Percentiles rank a stretch among this genome's conserved stretches.
phyloP scores from a whole-genome alignment of 2,888 invertebrate genomes.

The Scaptomyza polygonia region DNA sequence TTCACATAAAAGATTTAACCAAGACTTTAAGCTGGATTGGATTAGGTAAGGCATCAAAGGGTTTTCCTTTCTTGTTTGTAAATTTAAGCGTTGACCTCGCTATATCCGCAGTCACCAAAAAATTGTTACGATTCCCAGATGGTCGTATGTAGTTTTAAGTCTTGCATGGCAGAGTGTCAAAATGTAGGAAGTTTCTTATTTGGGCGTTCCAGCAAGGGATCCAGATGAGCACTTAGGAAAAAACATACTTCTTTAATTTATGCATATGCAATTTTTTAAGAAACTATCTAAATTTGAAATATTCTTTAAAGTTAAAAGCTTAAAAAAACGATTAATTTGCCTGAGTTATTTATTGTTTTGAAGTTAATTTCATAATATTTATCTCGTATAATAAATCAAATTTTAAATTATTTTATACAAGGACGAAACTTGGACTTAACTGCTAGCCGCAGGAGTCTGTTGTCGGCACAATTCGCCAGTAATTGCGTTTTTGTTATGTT shows the following conservation, averaged over 20 bases:
- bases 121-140: background rate
- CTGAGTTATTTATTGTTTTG: slow-evolving; percentile 2
- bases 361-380: background rate
- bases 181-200: background rate
- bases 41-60: background rate
- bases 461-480: slow-evolving; percentile 19
- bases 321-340: background rate
- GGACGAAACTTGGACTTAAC: slow-evolving; percentile 9
- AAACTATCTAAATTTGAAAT: background rate
- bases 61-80: background rate
- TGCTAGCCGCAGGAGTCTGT: slow-evolving; percentile 26
- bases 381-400: slow-evolving; percentile 5
- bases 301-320: no score
- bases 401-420: slow-evolving; percentile 3
- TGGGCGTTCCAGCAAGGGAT: background rate
- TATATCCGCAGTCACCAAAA: background rate
- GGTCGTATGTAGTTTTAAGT: background rate
- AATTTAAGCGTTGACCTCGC: background rate
- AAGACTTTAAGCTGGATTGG: background rate
- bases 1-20: no score
- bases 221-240: background rate
- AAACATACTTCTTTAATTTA: background rate
- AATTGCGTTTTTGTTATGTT: slow-evolving; percentile 37
- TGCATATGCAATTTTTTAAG: background rate
- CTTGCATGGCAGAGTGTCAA: background rate